phyloP scores from a whole-genome alignment of 2,797 vertebrate species.

The Monodelphis domestica region DNA sequence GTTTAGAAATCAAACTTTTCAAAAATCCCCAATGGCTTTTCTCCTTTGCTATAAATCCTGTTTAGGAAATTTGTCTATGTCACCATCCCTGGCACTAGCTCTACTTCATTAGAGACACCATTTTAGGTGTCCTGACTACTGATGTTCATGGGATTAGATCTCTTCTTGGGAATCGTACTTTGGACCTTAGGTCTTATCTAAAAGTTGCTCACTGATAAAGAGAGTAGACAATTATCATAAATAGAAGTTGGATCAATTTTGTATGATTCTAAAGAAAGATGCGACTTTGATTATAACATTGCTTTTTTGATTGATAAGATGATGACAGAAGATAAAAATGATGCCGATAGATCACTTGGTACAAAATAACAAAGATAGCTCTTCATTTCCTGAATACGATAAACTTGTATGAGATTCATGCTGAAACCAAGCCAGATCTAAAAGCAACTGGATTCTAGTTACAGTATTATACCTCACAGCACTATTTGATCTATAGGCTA shows the following conservation, averaged over 20 bases:
- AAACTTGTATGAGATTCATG: constrained; percentile 55
- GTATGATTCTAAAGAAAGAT: not conserved
- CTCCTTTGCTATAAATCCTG: constrained; percentile 1
- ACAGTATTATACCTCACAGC: not conserved
- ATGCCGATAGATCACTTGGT: constrained; percentile 2
- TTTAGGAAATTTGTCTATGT: not conserved
- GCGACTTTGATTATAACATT: not conserved
- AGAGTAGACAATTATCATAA: not conserved
- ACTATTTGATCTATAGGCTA: not conserved
- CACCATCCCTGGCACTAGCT: not conserved
- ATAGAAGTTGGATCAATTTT: not conserved
- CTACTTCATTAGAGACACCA: not conserved
- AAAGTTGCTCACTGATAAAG: not conserved
- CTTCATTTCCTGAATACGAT: constrained; percentile 41
- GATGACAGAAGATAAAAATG: constrained; percentile 4
- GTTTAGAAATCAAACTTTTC: constrained; percentile 26
- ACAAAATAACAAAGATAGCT: constrained; percentile 6
- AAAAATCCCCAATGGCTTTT: not conserved
- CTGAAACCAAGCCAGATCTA: not conserved
- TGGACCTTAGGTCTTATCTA: constrained; percentile 21
- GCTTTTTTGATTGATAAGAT: not conserved
- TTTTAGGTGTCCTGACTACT: not conserved
- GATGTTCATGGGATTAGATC: not conserved
- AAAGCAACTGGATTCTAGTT: not conserved
- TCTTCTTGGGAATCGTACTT: not conserved